Percentiles rank a stretch among this genome's conserved stretches.
Conservation (phyloP, 2,113 vertebrate species). For the Hucho hucho region DNA sequence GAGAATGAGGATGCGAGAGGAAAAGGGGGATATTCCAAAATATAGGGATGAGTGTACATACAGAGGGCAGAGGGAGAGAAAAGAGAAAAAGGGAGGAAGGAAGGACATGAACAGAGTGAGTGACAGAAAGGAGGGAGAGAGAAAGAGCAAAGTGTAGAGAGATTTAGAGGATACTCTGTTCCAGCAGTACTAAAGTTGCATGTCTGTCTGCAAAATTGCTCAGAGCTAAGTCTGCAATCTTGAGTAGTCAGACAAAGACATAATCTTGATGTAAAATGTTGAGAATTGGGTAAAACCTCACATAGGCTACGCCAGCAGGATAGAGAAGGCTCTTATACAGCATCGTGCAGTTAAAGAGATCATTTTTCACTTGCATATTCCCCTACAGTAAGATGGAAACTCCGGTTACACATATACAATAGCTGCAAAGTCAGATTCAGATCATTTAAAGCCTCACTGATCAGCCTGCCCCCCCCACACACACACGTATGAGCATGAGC, state of each 20-base stretch:
- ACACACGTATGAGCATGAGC: too few species aligned
- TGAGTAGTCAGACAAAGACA: slow-evolving; percentile 37
- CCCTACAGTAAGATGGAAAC: too few species aligned
- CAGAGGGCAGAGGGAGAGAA: too few species aligned
- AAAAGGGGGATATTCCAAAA: background rate
- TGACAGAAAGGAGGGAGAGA: background rate
- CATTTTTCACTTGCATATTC: too few species aligned
- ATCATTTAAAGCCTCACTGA: background rate
- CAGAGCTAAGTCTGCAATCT: slow-evolving; percentile 43
- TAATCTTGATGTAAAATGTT: slow-evolving; percentile 56
- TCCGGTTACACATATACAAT: background rate
- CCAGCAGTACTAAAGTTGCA: slow-evolving; percentile 43
- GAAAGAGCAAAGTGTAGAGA: background rate
- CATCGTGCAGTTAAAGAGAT: background rate
- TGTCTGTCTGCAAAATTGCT: slow-evolving; percentile 57
- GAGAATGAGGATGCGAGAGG: slow-evolving; percentile 12
- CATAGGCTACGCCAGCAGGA: slow-evolving; percentile 46
- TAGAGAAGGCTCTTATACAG: background rate
- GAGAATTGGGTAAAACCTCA: slow-evolving; percentile 29
- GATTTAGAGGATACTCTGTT: slow-evolving; percentile 50
- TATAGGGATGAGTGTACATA: slow-evolving; percentile 14
- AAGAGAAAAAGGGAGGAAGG: slow-evolving; percentile 6
- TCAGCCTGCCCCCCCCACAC: too few species aligned
- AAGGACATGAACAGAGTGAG: slow-evolving; percentile 20
- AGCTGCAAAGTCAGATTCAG: background rate